These are phyloP conservation scores for Paedocypris micromegethes DNA, from an alignment of 2,797 vertebrate species.

Conservation along the genomic window DNA sequence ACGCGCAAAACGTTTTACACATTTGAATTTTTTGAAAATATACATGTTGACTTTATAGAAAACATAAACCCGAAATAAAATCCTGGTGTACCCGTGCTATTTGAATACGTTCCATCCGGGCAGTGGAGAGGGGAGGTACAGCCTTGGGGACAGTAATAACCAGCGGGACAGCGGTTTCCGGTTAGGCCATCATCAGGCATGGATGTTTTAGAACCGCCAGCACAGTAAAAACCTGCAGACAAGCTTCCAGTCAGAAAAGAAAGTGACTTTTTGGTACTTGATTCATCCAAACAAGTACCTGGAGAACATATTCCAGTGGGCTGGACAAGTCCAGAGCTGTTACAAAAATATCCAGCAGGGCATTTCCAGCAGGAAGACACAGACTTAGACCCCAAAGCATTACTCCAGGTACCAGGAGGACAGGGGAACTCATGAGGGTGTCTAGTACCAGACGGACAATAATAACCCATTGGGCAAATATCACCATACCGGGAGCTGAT, in stretches of 20 bases:
- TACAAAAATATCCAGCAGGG: slow-evolving; percentile 78
- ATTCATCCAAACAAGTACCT: slow-evolving; percentile 58
- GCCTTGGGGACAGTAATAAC: slow-evolving; percentile 68
- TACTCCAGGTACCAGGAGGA: slow-evolving; percentile 79
- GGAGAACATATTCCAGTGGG: slow-evolving; percentile 70
- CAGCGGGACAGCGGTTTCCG: slow-evolving; percentile 69
- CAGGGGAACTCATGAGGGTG: slow-evolving; percentile 73
- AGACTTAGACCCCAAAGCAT: slow-evolving; percentile 66
- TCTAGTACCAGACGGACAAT: slow-evolving; percentile 75
- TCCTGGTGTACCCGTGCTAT: slow-evolving; percentile 68
- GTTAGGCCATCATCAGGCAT: slow-evolving; percentile 67
- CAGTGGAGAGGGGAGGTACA: slow-evolving; percentile 67
- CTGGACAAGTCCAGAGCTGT: slow-evolving; percentile 65
- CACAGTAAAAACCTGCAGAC: slow-evolving; percentile 79
- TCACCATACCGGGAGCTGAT: slow-evolving; percentile 71
- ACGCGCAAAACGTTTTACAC: too few relatives aligned
- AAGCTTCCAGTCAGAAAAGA: too few relatives aligned
- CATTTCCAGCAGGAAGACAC: slow-evolving; percentile 73
- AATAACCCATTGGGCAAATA: slow-evolving; percentile 74
- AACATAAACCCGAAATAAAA: too few relatives aligned
- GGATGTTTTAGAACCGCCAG: slow-evolving; percentile 61
- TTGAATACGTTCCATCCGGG: slow-evolving; percentile 70
- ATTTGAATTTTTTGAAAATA: neutral
- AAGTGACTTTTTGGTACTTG: neutral
- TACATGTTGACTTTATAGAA: neutral